Evolutionary conservation across 2,888 invertebrate genomes (phyloP), one percentile per base, ranked within the genome.

Genomic region (Vesta saturnalis): DNA sequence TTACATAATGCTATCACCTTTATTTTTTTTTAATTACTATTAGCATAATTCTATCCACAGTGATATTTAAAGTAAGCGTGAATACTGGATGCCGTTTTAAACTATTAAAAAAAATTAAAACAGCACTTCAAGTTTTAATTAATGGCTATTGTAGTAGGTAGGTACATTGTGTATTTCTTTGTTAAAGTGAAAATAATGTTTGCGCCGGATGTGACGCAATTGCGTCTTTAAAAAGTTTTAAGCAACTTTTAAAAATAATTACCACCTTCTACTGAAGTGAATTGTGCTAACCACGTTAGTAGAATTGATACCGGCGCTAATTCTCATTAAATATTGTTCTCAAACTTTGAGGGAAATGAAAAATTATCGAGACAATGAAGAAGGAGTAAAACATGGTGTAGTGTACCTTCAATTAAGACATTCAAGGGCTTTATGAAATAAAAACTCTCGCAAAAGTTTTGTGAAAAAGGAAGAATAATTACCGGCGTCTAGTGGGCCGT

Each of bases 311-410:
- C 77, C 77, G 76, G 76, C 77, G 74, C 77, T 82, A 82, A 83
- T 83, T 83, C 83, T 82, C 81, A 83, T 82, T 83, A 82, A 80
- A 82, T 79, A 82, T 80, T 79, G 79, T 78, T 76, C 70, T 64
- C 65, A 72, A 76, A 73, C 66, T 74, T n/a, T 72, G 72, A 71
- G 73, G 76, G 74, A 82, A 82, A 83, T 83, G 82, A 83, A 81
- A 83, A 83, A 83, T 83, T 82, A 81, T 79, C 78, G 74, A 77
- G 78, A 83, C 82, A 83, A 82, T 82, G 77, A 72, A 73, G 73
- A 74, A 78, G 76, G 79, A 80, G 79, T 79, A 78, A 78, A 81
- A 81, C 81, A 81, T 77, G 79, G 78, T 81, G 82, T 82, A 79
- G 77, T 80, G 80, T 79, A 83, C 83, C 82, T 82, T 79, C 82